phyloP scores from a whole-genome alignment of 2,888 invertebrate species.

The Trypoxylon attenuatum region DNA sequence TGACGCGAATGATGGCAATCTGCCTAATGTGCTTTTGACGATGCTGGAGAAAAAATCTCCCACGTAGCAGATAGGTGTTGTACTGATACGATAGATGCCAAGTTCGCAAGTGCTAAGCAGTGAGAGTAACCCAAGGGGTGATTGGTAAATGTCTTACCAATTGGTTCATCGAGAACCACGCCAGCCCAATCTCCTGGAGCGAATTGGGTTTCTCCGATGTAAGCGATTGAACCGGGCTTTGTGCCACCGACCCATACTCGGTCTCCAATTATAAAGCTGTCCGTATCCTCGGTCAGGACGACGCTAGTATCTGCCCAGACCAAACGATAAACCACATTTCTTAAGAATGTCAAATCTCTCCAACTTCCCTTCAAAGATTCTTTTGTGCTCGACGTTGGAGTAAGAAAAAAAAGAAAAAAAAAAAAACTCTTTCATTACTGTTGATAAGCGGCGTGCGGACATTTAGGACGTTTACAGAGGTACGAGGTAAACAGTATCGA shows the following conservation, averaged over 20 bases:
- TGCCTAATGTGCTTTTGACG: too few species aligned
- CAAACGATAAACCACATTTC: constrained; percentile 21
- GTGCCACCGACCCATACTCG: constrained; percentile 94
- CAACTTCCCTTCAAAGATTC: too few species aligned
- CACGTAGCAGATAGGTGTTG: too few species aligned
- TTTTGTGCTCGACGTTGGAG: not conserved
- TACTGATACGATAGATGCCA: too few species aligned
- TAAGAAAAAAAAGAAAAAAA: not conserved
- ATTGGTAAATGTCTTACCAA: constrained; percentile 79
- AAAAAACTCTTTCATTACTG: too few species aligned
- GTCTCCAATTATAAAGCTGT: constrained; percentile 97
- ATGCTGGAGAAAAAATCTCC: too few species aligned
- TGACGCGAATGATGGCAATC: too few species aligned
- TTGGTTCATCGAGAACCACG: constrained; percentile 94
- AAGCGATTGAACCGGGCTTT: constrained; percentile 94
- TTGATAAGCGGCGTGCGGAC: too few species aligned
- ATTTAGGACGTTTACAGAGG: too few species aligned
- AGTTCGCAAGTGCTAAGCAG: too few species aligned
- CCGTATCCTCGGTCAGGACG: constrained; percentile 90
- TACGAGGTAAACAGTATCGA: too few species aligned
- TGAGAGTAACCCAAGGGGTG: not conserved
- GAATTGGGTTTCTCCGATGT: constrained; percentile 96
- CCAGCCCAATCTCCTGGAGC: constrained; percentile 99
- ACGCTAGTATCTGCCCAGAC: constrained; percentile 85
- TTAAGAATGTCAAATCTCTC: too few species aligned